phyloP scores from a whole-genome alignment of 2,797 vertebrate species.

The Hydrolagus colliei region DNA sequence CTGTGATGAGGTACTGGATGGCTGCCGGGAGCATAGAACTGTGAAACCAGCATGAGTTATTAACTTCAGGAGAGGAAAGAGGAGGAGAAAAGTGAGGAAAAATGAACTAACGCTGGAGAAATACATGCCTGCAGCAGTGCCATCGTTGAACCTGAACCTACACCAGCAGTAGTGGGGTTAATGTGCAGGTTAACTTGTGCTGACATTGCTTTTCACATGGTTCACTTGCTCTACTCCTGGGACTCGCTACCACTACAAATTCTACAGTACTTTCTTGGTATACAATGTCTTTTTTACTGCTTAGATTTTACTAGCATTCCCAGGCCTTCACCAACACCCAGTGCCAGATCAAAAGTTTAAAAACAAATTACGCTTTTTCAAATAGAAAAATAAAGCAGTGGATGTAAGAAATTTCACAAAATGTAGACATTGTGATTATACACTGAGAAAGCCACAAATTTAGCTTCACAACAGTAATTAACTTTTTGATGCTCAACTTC shows the following conservation, averaged over 20 bases:
- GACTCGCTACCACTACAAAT: not conserved
- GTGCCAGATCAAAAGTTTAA: not conserved
- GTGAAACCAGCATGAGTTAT: too few species aligned
- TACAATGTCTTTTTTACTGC: not conserved
- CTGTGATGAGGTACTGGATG: too few species aligned
- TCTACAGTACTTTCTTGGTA: not conserved
- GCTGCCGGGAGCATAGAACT: too few species aligned
- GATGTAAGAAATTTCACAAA: not conserved
- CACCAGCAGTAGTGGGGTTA: not conserved
- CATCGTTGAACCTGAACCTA: not conserved
- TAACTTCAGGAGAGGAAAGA: not conserved
- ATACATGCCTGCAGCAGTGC: not conserved
- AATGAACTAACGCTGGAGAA: not conserved
- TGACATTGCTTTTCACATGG: constrained; percentile 17
- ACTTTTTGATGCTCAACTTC: too few species aligned
- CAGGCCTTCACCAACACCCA: not conserved
- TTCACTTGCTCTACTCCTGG: constrained; percentile 2
- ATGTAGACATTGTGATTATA: not conserved
- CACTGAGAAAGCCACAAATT: not conserved
- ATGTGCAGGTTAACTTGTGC: not conserved
- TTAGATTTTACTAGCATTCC: not conserved
- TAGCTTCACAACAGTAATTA: too few species aligned
- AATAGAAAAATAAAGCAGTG: not conserved
- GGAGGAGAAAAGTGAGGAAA: too few species aligned
- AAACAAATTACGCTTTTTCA: not conserved